Evolutionary conservation across 2,113 vertebrate genomes (phyloP).

Genomic region (Tyrannus savana): DNA sequence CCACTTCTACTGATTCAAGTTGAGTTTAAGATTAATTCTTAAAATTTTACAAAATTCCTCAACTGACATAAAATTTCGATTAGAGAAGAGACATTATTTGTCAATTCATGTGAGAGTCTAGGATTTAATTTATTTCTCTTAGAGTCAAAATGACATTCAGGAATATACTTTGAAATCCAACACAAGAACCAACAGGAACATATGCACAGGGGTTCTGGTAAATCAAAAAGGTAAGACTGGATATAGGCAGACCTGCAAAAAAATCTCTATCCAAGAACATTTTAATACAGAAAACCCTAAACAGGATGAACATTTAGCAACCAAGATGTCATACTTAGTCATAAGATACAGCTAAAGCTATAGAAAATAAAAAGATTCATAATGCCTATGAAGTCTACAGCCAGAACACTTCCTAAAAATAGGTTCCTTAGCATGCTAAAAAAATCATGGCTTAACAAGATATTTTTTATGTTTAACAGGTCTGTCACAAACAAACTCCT

Average conservation of each 20-base stretch:
- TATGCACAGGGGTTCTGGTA: not conserved
- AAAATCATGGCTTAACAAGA: constrained; percentile 15
- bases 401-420: constrained; percentile 11
- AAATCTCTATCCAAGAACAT: not conserved
- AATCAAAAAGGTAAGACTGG: not conserved
- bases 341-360: constrained; percentile 19
- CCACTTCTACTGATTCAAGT: not conserved
- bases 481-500: not conserved
- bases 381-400: constrained; percentile 15
- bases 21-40: not conserved
- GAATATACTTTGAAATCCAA: not conserved
- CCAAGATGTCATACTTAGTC: not conserved
- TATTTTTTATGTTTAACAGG: constrained; percentile 3
- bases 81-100: not conserved
- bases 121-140: not conserved
- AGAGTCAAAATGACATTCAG: not conserved
- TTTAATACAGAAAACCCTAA: not conserved
- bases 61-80: not conserved
- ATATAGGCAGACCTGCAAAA: not conserved
- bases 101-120: not conserved
- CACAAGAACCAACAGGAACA: not conserved
- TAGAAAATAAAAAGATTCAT: constrained; percentile 1
- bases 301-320: not conserved
- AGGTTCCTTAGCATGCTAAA: not conserved
- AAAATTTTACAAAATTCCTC: not conserved